Evolutionary conservation across 2,888 invertebrate genomes (phyloP).

Genomic region (Dynastes grantii): DNA sequence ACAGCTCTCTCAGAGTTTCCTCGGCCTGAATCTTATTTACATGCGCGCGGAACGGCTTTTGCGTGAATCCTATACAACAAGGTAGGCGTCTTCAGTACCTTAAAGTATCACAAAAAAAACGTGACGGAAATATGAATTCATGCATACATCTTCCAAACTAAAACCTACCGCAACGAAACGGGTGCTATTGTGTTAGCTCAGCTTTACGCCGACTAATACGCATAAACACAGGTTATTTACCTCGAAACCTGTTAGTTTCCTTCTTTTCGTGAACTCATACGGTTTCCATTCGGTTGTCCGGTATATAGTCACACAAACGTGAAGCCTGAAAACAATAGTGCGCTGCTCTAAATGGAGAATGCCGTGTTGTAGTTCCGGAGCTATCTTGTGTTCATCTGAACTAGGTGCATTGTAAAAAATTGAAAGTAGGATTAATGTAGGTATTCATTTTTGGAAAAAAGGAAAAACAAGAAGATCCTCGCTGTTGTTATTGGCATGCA

Average conservation of each 20-base stretch:
- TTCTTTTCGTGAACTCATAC: constrained; percentile 5
- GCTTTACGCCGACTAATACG: background rate
- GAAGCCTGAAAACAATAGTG: constrained; percentile 5
- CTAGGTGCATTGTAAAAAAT: constrained; percentile 4
- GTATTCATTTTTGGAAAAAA: background rate
- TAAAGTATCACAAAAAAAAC: constrained; percentile 27
- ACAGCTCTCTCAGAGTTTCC: constrained; percentile 14
- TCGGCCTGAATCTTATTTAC: constrained; percentile 21
- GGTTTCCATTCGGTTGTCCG: constrained; percentile 19
- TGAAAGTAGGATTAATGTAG: constrained; percentile 31
- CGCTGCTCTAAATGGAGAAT: constrained; percentile 22
- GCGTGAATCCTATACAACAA: constrained; percentile 34
- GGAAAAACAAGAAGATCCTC: background rate
- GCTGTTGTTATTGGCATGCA: constrained; percentile 25
- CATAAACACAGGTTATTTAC: constrained; percentile 26
- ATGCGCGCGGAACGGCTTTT: constrained; percentile 15
- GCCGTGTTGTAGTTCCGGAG: constrained; percentile 4
- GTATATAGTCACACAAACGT: background rate
- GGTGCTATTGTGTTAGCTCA: background rate
- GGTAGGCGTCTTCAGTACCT: constrained; percentile 1
- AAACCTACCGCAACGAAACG: background rate
- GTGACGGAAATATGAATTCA: constrained; percentile 25
- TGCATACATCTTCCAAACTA: background rate
- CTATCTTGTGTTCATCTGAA: constrained; percentile 2
- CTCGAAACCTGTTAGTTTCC: constrained; percentile 38